phyloP scores from a whole-genome alignment of 2,113 vertebrate species.

The Anas platyrhynchos region DNA sequence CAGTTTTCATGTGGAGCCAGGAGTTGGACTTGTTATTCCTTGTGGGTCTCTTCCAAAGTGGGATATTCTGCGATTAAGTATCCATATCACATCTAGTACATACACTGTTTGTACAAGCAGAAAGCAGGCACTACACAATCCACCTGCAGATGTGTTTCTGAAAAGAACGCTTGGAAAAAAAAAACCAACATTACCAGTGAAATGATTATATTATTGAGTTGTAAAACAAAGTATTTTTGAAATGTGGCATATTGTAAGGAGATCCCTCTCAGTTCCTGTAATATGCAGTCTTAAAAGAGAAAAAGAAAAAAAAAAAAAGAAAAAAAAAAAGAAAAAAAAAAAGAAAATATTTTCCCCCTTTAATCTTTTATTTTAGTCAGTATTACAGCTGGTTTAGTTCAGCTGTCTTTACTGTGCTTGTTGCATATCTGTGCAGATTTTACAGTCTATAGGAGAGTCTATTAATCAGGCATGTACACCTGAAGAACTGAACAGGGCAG shows the following conservation, averaged over 20 bases:
- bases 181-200: neutral
- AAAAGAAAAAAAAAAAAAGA: no score
- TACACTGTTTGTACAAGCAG: neutral
- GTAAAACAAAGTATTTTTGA: neutral
- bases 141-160: neutral
- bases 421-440: neutral
- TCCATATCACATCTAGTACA: neutral
- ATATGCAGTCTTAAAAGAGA: neutral
- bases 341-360: neutral
- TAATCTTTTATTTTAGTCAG: neutral
- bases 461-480: neutral
- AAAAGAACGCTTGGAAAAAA: neutral
- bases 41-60: no score
- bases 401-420: neutral
- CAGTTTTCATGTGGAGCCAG: no score
- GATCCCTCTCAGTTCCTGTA: neutral
- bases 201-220: neutral
- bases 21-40: no score
- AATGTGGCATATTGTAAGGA: neutral
- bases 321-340: neutral
- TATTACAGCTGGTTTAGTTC: neutral
- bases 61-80: neutral
- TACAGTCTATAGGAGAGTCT: neutral
- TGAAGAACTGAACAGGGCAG: neutral
- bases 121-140: neutral